Evolutionary conservation across 2,113 vertebrate genomes (phyloP).

Genomic region (Toxotes jaculatrix): DNA sequence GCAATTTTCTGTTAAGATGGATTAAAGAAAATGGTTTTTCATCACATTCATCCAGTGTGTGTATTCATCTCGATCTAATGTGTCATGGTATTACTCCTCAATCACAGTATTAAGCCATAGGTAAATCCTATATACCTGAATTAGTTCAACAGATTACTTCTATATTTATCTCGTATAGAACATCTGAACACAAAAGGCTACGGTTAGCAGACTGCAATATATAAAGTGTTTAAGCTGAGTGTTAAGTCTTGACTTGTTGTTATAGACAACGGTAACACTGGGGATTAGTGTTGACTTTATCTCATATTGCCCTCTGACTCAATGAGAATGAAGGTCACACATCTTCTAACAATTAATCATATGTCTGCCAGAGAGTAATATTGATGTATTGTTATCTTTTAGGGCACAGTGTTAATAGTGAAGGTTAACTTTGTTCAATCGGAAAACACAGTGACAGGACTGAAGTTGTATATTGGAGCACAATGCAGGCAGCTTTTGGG

Average conservation of each 20-base stretch:
- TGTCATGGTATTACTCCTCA: slow-evolving; percentile 8
- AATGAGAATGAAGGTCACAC: slow-evolving; percentile 36
- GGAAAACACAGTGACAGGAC: slow-evolving; percentile 16
- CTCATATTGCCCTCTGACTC: slow-evolving; percentile 47
- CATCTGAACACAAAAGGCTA: neutral
- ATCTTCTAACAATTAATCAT: slow-evolving; percentile 28
- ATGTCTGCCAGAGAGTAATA: neutral
- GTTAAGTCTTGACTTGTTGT: slow-evolving; percentile 1
- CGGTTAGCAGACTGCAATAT: neutral
- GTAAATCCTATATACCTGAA: slow-evolving; percentile 30
- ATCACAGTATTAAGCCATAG: slow-evolving; percentile 34
- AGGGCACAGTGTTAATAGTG: slow-evolving; percentile 8
- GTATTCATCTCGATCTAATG: neutral
- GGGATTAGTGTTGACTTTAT: slow-evolving; percentile 53
- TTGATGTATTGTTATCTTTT: slow-evolving; percentile 25
- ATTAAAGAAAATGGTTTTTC: neutral
- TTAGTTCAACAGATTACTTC: slow-evolving; percentile 38
- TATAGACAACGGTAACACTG: slow-evolving; percentile 29
- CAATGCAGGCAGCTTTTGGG: neutral
- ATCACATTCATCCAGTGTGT: neutral
- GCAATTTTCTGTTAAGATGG: neutral
- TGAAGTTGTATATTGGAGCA: neutral
- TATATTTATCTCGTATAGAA: slow-evolving; percentile 8
- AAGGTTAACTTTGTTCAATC: slow-evolving; percentile 20
- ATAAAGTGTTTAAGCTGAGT: slow-evolving; percentile 42